phyloP scores from a whole-genome alignment of 2,888 invertebrate species.

The Pharmacophagus antenor region DNA sequence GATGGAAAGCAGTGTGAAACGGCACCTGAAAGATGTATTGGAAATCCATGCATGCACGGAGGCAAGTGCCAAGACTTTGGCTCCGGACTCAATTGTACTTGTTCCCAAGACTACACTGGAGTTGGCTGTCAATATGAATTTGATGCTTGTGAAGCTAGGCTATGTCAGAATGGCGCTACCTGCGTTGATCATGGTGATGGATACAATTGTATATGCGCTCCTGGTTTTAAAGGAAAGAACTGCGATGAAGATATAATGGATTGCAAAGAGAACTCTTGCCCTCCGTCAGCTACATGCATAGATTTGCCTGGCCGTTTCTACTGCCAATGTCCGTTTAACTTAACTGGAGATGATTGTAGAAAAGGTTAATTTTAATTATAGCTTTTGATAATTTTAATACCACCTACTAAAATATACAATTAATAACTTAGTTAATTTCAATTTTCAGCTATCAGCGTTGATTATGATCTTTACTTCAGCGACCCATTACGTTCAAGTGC shows the following conservation, averaged over 20 bases:
- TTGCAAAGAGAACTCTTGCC: constrained; percentile 96
- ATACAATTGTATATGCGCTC: constrained; percentile 92
- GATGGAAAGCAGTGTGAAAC: constrained; percentile 98
- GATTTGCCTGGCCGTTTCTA: constrained; percentile 95
- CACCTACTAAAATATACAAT: not conserved
- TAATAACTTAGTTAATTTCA: constrained; percentile 61
- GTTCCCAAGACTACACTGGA: constrained; percentile 91
- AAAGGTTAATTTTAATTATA: constrained; percentile 84
- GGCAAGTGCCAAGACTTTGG: constrained; percentile 98
- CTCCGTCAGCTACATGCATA: constrained; percentile 95
- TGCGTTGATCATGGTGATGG: constrained; percentile 93
- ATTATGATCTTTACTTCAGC: constrained; percentile 97
- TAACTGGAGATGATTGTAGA: constrained; percentile 97
- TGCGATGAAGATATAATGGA: constrained; percentile 95
- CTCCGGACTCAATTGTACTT: constrained; percentile 96
- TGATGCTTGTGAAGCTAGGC: constrained; percentile 93
- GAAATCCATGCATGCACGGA: constrained; percentile 96
- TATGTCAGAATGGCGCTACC: constrained; percentile 96
- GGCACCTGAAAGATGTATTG: constrained; percentile 96
- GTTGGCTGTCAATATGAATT: constrained; percentile 96
- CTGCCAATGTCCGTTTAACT: constrained; percentile 97
- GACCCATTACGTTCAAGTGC: constrained; percentile 95
- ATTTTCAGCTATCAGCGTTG: constrained; percentile 95
- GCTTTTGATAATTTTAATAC: constrained; percentile 4
- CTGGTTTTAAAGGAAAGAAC: constrained; percentile 89